Evolutionary conservation across 2,113 vertebrate species (phyloP).

Genomic region (Actenoides hombroni): DNA sequence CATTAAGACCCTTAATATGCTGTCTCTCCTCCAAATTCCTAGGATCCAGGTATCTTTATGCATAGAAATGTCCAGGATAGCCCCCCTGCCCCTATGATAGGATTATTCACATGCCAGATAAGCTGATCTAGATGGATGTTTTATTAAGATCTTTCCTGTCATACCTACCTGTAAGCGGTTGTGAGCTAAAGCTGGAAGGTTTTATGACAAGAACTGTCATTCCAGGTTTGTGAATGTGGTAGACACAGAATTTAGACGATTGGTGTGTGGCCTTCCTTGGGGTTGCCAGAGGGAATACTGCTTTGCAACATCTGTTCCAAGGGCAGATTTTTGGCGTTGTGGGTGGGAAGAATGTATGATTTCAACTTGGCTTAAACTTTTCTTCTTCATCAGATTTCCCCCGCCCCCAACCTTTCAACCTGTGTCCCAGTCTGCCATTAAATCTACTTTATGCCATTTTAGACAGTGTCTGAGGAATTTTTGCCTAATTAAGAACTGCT

Average conservation of each 20-base stretch:
- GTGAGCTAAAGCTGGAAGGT: not conserved
- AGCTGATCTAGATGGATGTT: too few relatives aligned
- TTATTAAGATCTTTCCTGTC: not conserved
- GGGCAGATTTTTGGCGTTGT: constrained; percentile 2
- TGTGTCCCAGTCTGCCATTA: not conserved
- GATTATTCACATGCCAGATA: not conserved
- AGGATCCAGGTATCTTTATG: not conserved
- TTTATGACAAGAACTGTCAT: not conserved
- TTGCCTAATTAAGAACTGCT: not conserved
- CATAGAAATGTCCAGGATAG: not conserved
- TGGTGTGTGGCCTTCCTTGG: not conserved
- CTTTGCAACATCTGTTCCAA: constrained; percentile 19
- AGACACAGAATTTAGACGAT: not conserved
- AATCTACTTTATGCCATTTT: not conserved
- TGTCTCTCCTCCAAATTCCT: not conserved
- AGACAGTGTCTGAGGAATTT: not conserved
- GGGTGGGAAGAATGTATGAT: not conserved
- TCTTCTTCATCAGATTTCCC: not conserved
- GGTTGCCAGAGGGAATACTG: not conserved
- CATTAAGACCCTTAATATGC: not conserved
- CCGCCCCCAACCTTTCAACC: not conserved
- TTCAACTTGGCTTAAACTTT: not conserved
- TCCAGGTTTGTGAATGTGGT: not conserved
- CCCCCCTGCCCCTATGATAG: not conserved
- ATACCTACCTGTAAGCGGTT: not conserved